These are phyloP conservation scores for Macrobrachium nipponense DNA, from an alignment of 1,140 invertebrate species.

Conservation along the genomic window DNA sequence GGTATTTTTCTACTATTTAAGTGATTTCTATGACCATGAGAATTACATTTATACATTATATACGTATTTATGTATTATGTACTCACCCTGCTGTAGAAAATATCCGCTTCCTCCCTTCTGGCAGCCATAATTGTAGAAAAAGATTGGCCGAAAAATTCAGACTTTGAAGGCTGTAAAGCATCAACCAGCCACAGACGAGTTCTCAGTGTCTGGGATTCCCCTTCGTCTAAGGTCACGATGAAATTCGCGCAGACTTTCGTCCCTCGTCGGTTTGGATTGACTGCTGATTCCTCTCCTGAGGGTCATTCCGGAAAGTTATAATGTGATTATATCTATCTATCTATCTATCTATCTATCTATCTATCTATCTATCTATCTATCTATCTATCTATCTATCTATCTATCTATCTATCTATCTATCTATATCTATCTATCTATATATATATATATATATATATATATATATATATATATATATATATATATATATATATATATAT, in stretches of 20 bases:
- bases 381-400: background rate
- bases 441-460: background rate
- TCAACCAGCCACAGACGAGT: conserved; percentile 50
- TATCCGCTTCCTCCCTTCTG: conserved; percentile 67
- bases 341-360: background rate
- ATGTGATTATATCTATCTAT: background rate
- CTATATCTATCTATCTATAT: background rate
- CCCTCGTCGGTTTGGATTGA: conserved; percentile 67
- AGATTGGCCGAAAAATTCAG: conserved; percentile 41
- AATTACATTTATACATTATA: no score
- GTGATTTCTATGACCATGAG: no score
- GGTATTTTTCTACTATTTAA: no score
- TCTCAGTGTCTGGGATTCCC: conserved; percentile 65
- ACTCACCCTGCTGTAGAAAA: conserved; percentile 67
- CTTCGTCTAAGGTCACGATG: conserved; percentile 65
- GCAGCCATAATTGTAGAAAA: conserved; percentile 67
- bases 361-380: no score
- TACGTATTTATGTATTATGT: no score
- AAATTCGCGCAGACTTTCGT: conserved; percentile 69
- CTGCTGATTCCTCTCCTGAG: conserved; percentile 66
- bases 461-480: no score
- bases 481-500: no score
- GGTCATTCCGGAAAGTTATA: background rate
- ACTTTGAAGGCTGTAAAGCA: background rate
- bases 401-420: background rate